Evolutionary conservation across 2,888 invertebrate species (phyloP).

Genomic region (Andrena haemorrhoa): DNA sequence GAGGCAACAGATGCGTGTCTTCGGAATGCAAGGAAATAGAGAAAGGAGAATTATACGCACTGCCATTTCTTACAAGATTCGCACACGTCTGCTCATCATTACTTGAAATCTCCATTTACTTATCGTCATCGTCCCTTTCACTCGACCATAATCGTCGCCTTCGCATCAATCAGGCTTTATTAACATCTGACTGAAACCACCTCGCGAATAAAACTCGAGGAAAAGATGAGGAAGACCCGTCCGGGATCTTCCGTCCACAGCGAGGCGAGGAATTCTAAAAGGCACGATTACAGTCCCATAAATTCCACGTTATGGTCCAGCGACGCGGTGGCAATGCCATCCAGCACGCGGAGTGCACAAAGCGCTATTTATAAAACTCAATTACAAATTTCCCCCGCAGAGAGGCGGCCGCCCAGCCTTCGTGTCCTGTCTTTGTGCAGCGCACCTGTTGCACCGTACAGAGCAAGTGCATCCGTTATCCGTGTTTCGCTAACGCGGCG

Average conservation of each 20-base stretch:
- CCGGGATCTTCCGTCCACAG: neutral
- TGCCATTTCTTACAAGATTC: too few relatives aligned
- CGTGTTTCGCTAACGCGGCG: conserved; percentile 51
- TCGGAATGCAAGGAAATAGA: too few relatives aligned
- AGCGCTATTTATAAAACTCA: conserved; percentile 53
- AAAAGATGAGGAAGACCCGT: neutral
- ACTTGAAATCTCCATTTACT: neutral
- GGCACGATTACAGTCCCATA: neutral
- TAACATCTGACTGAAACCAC: neutral
- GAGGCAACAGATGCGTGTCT: too few relatives aligned
- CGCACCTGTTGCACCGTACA: conserved; percentile 45
- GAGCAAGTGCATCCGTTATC: conserved; percentile 45
- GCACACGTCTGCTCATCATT: neutral
- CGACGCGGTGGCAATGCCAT: neutral
- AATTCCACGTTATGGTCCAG: neutral
- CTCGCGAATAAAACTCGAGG: neutral
- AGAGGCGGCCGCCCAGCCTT: conserved; percentile 34
- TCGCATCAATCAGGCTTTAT: neutral
- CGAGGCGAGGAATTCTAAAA: neutral
- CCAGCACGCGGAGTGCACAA: neutral
- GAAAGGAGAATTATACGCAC: too few relatives aligned
- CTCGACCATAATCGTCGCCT: neutral
- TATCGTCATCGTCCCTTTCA: conserved; percentile 1
- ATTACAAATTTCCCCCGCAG: conserved; percentile 41
- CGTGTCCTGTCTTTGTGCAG: conserved; percentile 41